Evolutionary conservation across 2,113 vertebrate genomes (phyloP), one percentile per base, ranked within the genome.

Genomic region (Chlorocebus sabaeus): DNA sequence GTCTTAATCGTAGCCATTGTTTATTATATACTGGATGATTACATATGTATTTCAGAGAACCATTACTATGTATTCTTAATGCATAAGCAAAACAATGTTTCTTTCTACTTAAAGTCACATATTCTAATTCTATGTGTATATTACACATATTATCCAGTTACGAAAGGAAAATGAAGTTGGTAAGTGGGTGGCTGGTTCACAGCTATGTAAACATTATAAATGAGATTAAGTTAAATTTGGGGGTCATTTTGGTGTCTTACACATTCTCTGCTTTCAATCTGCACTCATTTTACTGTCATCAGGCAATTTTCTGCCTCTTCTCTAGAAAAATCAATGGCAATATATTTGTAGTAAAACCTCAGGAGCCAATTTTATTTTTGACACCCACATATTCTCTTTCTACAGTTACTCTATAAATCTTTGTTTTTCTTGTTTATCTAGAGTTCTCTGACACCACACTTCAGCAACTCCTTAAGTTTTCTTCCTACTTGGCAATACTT

Each of bases 381-480:
- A 80, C 67, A 90, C n/a, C 68, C 50, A 61, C 40, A 64, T 8
- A 72, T 11, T 97, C 83, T 91, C 20, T 97, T 97, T 94, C 30
- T 40, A 93, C 7, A 78, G 27, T 22, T 92, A 25, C 12, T 96
- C 30, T 68, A 96, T 96, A 96, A 96, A 70, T 38, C 93, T 96
- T 97, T 95, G 89, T 97, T 97, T 35, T 97, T 0, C 70, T 59
- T 97, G 95, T 97, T 97, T 97, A 83, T 89, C 27, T 55, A 92
- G 78, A 83, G 2, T n/a, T 97, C 83, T 40, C 68, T 89, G 48
- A 78, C 18, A 94, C 20, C 4, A n/a, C 23, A 89, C 25, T 86
- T 96, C 61, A 97, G 40, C 68, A 22, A 91, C 80, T 7, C 48
- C 81, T 94, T 95, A 80, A 95, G 35, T 86, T 40, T 94, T 30